Evolutionary conservation across 1,140 invertebrate genomes (phyloP).

Genomic region (Musca vetustissima): DNA sequence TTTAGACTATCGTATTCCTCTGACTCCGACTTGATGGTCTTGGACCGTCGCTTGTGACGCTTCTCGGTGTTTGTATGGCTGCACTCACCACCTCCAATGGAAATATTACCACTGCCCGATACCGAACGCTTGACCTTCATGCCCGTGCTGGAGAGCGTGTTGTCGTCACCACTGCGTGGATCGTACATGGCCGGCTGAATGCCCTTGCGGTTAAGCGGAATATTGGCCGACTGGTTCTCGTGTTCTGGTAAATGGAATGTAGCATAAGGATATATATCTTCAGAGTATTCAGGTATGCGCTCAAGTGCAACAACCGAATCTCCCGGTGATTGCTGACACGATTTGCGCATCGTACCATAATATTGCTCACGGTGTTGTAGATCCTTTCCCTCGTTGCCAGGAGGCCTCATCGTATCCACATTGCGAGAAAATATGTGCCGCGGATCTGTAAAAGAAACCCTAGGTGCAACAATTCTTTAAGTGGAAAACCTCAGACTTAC

Average conservation of each 20-base stretch:
- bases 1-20: constrained; percentile 65
- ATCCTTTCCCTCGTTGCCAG: constrained; percentile 34
- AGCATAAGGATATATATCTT: constrained; percentile 67
- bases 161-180: constrained; percentile 35
- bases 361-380: constrained; percentile 60
- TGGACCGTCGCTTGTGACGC: constrained; percentile 36
- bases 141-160: constrained; percentile 34
- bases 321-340: constrained; percentile 58
- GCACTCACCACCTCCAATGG: constrained; percentile 34
- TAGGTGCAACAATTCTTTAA: not conserved
- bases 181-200: constrained; percentile 35
- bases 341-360: constrained; percentile 62
- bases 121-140: constrained; percentile 45
- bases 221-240: constrained; percentile 55
- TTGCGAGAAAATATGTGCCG: constrained; percentile 35
- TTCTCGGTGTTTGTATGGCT: constrained; percentile 41
- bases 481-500: constrained; percentile 52
- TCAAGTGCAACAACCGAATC: constrained; percentile 59
- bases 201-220: constrained; percentile 38
- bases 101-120: constrained; percentile 39
- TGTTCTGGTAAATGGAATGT: constrained; percentile 65
- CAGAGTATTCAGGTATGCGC: constrained; percentile 63
- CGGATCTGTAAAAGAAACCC: constrained; percentile 33
- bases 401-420: constrained; percentile 34
- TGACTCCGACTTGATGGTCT: constrained; percentile 60